These are phyloP conservation scores for Scaptomyza tumidula DNA, from an alignment of 2,888 invertebrate genomes.

Conservation along the genomic window DNA sequence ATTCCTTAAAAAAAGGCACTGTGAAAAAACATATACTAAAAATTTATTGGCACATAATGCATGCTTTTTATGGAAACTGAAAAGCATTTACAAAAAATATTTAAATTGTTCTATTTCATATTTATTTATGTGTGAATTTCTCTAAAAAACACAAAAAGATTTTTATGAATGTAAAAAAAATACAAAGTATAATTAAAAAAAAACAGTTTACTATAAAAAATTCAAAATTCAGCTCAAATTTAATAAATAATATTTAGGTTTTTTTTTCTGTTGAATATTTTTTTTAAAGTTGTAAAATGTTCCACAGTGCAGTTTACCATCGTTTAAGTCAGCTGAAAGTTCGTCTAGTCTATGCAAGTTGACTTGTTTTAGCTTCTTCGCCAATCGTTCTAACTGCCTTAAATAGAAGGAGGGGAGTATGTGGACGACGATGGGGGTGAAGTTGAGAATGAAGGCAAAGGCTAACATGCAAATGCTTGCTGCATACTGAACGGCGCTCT, in stretches of 20 bases:
- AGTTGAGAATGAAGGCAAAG: neutral
- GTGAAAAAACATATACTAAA: neutral
- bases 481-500: constrained; percentile 32
- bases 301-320: constrained; percentile 27
- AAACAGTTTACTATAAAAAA: no score
- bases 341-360: constrained; percentile 55
- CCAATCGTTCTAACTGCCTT: constrained; percentile 39
- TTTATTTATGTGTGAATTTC: no score
- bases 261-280: no score
- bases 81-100: no score
- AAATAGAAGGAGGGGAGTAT: constrained; percentile 8
- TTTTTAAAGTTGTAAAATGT: no score
- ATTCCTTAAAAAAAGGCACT: constrained; percentile 16
- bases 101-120: no score
- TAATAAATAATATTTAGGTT: no score
- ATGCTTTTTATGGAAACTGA: no score
- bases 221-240: no score
- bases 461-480: constrained; percentile 56
- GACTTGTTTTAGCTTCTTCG: constrained; percentile 67
- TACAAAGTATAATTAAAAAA: no score
- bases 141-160: no score
- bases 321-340: constrained; percentile 46
- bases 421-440: neutral
- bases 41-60: neutral
- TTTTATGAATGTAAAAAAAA: no score